Evolutionary conservation across 2,888 invertebrate species (phyloP), one percentile per base, ranked within the genome.

Genomic region (Baccha elongata): DNA sequence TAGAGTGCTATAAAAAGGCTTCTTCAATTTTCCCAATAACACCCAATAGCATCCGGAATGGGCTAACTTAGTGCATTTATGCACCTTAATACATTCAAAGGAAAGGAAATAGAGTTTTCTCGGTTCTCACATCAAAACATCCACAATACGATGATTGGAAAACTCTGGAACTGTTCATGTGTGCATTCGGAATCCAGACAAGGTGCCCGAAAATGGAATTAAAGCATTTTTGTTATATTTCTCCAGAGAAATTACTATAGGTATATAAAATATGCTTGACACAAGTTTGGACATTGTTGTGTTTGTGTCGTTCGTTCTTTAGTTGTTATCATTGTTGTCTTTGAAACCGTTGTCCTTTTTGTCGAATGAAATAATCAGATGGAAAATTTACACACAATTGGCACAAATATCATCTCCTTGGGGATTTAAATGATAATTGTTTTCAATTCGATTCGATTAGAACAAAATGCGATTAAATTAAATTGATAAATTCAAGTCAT

Each of bases 161-260:
- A 62, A 23, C 19, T 23, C 26, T 72, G 3, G 21, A 53, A 48
- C 42, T 52, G 21, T 40, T 58, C 55, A 48, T 58, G 46, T 37
- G 58, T 40, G 52, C 60, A 65, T 40, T 50, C 10, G 37, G 53
- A 11, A 44, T 58, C 50, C 21, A 15, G 21, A 21, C 46, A 13
- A 17, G 37, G 21, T 13, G 52, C 7, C 44, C 35, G 21, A 35
- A 5, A 2, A 65, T 48, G 64, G 29, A 60, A 53, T 60, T 62
- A 80, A 80, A 68, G 55, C 74, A 68, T 71, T 81, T 71, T 81
- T 71, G 67, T 65, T 62, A 71, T 62, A 81, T 81, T 81, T 81
- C 81, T 76, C 81, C 62, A 67, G 75, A 67, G 81, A 81, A 75
- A 69, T 71, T 32, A 62, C 48, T 60, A n/a, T n/a, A n/a, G n/a